phyloP scores from a whole-genome alignment of 2,797 vertebrate species.

The Philypnodon macrostomus region DNA sequence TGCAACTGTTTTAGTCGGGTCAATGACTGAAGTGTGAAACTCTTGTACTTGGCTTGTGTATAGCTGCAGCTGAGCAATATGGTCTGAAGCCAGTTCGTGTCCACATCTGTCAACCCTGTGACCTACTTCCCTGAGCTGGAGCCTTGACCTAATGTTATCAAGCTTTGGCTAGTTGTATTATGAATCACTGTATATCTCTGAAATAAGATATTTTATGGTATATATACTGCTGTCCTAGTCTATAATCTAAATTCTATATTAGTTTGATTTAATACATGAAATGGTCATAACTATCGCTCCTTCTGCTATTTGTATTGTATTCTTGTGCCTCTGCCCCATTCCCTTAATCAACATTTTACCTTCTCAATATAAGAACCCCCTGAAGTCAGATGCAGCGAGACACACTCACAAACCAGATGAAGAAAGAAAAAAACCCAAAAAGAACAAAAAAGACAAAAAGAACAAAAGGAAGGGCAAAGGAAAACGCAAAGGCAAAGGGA shows the following conservation, averaged over 20 bases:
- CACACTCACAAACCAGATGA: conserved; percentile 55
- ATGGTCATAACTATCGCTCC: conserved; percentile 19
- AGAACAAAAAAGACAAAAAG: conserved; percentile 73
- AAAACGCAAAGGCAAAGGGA: conserved; percentile 64
- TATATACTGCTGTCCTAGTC: too few species aligned
- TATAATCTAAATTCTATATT: too few species aligned
- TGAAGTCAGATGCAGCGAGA: conserved; percentile 41
- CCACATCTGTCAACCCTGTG: conserved; percentile 66
- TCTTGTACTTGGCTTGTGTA: conserved; percentile 58
- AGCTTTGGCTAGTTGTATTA: too few species aligned
- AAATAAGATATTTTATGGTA: too few species aligned
- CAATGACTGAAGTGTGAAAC: conserved; percentile 30
- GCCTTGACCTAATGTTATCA: too few species aligned
- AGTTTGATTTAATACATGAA: too few species aligned
- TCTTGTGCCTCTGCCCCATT: conserved; percentile 37
- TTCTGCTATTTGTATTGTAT: conserved; percentile 30
- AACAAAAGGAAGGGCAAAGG: conserved; percentile 74
- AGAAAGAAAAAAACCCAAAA: conserved; percentile 54
- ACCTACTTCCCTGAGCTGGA: conserved; percentile 62
- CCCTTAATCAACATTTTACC: conserved; percentile 25
- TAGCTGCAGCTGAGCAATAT: conserved; percentile 63
- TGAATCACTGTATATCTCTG: too few species aligned
- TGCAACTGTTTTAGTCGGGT: conserved; percentile 1
- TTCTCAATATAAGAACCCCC: conserved; percentile 55
- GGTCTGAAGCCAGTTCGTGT: conserved; percentile 52